Evolutionary conservation across 1,140 invertebrate species (phyloP).

Genomic region (Lordiphosa clarofinis): DNA sequence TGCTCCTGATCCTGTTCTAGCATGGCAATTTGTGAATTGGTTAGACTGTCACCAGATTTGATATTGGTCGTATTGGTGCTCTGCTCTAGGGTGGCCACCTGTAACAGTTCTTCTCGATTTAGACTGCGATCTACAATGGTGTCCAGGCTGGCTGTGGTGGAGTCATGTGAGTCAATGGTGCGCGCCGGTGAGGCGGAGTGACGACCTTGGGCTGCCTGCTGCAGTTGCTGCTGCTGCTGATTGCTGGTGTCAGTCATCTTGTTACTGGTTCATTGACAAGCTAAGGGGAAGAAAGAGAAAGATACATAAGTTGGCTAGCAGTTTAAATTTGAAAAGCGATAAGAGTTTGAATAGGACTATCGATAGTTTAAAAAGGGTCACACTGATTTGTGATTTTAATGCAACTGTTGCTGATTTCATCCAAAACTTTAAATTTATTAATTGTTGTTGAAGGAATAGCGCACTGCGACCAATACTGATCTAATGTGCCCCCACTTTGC

Average conservation of each 20-base stretch:
- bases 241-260: conserved; percentile 39
- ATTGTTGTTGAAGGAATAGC: no score
- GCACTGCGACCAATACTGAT: no score
- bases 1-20: conserved; percentile 39
- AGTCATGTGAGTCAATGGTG: conserved; percentile 76
- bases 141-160: conserved; percentile 72
- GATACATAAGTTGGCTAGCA: no score
- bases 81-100: conserved; percentile 55
- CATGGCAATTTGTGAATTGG: conserved; percentile 70
- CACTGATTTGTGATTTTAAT: no score
- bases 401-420: no score
- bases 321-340: no score
- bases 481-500: no score
- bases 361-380: no score
- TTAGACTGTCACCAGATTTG: conserved; percentile 44
- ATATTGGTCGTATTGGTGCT: conserved; percentile 63
- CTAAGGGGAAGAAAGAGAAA: no score
- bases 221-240: conserved; percentile 15
- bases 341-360: no score
- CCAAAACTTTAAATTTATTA: no score
- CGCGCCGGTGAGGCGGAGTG: conserved; percentile 74
- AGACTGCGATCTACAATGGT: conserved; percentile 73
- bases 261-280: conserved; percentile 42
- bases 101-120: conserved; percentile 59
- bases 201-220: conserved; percentile 36